phyloP scores from a whole-genome alignment of 2,888 invertebrate species.

The Amphipoea oculea region DNA sequence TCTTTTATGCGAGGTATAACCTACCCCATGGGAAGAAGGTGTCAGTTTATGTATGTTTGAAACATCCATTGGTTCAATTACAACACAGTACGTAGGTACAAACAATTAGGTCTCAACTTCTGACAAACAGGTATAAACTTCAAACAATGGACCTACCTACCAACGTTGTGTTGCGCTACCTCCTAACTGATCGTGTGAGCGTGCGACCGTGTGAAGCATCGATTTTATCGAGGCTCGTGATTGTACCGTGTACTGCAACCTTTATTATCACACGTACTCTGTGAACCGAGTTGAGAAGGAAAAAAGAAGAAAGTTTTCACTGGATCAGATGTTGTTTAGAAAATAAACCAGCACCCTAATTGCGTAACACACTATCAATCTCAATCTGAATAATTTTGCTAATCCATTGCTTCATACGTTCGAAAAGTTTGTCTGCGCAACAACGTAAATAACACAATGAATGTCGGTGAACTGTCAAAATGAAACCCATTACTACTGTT shows the following conservation, averaged over 20 bases:
- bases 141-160: constrained; percentile 22
- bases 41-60: background rate
- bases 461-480: too few relatives aligned
- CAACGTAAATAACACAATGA: too few relatives aligned
- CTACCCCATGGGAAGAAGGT: background rate
- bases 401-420: too few relatives aligned
- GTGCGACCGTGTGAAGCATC: constrained; percentile 44
- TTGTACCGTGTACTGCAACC: constrained; percentile 14
- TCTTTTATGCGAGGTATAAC: background rate
- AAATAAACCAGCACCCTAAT: background rate
- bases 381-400: too few relatives aligned
- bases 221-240: constrained; percentile 16
- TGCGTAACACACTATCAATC: too few relatives aligned
- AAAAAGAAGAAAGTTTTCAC: constrained; percentile 18
- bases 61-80: constrained; percentile 29
- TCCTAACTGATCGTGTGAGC: constrained; percentile 6
- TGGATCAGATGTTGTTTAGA: background rate
- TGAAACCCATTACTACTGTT: too few relatives aligned
- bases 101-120: constrained; percentile 25
- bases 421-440: too few relatives aligned
- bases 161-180: background rate
- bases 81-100: constrained; percentile 5
- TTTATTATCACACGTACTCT: constrained; percentile 9
- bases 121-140: constrained; percentile 42
- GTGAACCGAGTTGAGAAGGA: constrained; percentile 2